Evolutionary conservation across 2,888 invertebrate species (phyloP), one percentile per base, ranked within the genome.

Genomic region (Ichneumon xanthorius): DNA sequence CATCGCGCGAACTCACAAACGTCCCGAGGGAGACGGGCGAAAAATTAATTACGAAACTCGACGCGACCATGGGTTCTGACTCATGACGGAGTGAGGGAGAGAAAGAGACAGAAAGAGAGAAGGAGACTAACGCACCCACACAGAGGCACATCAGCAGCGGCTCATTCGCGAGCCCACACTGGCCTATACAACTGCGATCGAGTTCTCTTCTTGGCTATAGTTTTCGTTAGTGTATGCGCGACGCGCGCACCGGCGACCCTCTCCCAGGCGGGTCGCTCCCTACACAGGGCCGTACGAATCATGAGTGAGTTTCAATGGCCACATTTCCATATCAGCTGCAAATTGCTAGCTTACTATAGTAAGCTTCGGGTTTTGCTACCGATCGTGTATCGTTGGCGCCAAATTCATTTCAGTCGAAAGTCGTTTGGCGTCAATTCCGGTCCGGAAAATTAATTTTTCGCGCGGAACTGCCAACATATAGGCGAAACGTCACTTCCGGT

Each of bases 31-130:
- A 55, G 65, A 76, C 76, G 80, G 82, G 61, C 82, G 68, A 82
- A 68, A 84, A 84, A 90, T 89, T 89, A 91, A 91, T 91, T 90
- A 92, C 90, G 90, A 90, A 91, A 91, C 87, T 83, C 88, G 86
- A 88, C 86, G 89, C 89, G 88, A 88, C 90, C 90, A 90, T 90
- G 89, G 89, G 78, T 90, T 90, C 91, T 92, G 92, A 92, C 90
- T 92, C 92, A 92, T 91, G 91, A 91, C 88, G 88, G 89, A 48
- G 45, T 16, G 45, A 48, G 45, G 16, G 22, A 68, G 68, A 58
- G 75, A 30, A n/a, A 58, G 48, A 70, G 61, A 72, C 9, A 11
- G 55, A 58, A 33, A 40, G 76, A 70, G 70, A 76, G 33, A 68
- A 70, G n/a, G 48, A 65, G 55, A 77, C 71, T 71, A 77, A 77